Percentiles rank a stretch among this genome's conserved stretches.
These are phyloP conservation scores for Melierax canorus DNA, from an alignment of 2,113 vertebrate species.

Conservation along the genomic window DNA sequence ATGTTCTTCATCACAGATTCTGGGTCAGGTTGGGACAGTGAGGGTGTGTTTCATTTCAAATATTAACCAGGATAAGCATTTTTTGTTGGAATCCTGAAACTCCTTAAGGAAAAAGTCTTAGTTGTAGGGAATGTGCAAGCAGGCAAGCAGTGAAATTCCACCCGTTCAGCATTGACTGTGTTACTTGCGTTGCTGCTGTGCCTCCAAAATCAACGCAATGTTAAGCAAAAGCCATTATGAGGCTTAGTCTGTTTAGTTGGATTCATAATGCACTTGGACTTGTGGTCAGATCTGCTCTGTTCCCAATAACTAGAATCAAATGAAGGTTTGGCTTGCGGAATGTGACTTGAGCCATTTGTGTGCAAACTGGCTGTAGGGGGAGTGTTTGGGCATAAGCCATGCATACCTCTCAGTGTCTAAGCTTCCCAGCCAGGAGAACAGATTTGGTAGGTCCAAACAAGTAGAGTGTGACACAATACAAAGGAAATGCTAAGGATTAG, in stretches of 20 bases:
- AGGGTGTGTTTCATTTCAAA: not conserved
- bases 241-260: not conserved
- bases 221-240: not conserved
- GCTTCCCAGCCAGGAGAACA: not conserved
- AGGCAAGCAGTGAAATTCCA: not conserved
- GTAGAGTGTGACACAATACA: not conserved
- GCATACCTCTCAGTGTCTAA: not conserved
- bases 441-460: not conserved
- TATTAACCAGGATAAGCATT: slow-evolving; percentile 11
- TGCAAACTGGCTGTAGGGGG: not conserved
- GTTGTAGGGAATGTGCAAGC: not conserved
- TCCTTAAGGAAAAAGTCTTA: not conserved
- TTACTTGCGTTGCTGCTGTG: not conserved
- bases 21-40: not conserved
- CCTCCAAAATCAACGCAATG: not conserved
- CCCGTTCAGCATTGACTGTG: not conserved
- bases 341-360: not conserved
- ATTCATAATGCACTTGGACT: not conserved
- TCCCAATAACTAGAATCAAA: not conserved
- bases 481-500: not conserved
- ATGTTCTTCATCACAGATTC: not conserved
- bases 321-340: not conserved
- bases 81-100: not conserved
- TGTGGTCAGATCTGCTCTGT: not conserved
- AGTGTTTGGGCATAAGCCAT: not conserved